A percentile compares a stretch with the other conserved stretches of the same genome.
Evolutionary conservation across 1,140 invertebrate genomes (phyloP).

Genomic region (Drosophila ohnishii): DNA sequence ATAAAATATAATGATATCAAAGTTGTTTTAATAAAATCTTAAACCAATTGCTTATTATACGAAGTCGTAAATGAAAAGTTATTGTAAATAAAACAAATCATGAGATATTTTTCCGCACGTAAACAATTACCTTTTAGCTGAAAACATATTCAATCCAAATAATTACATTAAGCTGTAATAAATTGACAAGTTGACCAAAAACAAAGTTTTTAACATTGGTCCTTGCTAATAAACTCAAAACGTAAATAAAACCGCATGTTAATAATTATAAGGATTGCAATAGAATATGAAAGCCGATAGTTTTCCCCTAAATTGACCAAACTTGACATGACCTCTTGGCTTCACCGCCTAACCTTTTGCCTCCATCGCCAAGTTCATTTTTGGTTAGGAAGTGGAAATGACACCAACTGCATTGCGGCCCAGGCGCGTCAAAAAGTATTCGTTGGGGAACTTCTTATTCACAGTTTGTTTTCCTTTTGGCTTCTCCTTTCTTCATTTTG

Average conservation of each 20-base stretch:
- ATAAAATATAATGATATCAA: not conserved
- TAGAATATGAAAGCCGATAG: not conserved
- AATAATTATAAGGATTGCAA: not conserved
- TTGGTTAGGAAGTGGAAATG: conserved; percentile 55
- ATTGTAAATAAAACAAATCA: not conserved
- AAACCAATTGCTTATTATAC: too few species aligned
- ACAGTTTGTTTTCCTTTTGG: conserved; percentile 52
- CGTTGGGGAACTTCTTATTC: conserved; percentile 59
- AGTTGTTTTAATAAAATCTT: too few species aligned
- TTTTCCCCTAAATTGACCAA: not conserved
- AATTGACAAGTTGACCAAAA: not conserved
- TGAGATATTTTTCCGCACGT: conserved; percentile 20
- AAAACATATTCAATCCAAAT: not conserved
- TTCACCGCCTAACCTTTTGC: conserved; percentile 12
- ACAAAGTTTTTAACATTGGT: not conserved
- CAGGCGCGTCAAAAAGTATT: conserved; percentile 73
- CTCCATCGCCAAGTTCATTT: conserved; percentile 43
- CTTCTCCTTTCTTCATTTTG: conserved; percentile 1
- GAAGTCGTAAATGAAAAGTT: not conserved
- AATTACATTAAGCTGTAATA: too few species aligned
- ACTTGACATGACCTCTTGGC: conserved; percentile 26
- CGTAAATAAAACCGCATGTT: not conserved
- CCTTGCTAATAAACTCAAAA: not conserved
- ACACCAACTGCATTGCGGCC: conserved; percentile 74
- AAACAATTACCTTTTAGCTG: conserved; percentile 45